Percentiles rank a stretch among this genome's conserved stretches.
These are phyloP conservation scores for Tetheella fluctuosa DNA, from an alignment of 2,888 invertebrate species.

Conservation along the genomic window DNA sequence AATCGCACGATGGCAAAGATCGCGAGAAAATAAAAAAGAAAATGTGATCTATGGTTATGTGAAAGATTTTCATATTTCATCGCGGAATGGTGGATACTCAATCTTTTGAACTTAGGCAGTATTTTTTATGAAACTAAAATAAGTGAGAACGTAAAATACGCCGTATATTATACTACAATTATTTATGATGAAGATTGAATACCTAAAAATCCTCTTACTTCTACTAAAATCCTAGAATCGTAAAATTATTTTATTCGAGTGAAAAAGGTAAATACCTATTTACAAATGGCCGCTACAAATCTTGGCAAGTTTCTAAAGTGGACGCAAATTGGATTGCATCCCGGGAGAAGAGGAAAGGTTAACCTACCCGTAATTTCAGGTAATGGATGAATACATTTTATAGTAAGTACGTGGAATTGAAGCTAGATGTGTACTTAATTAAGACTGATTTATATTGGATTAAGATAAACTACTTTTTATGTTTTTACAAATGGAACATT, in stretches of 20 bases:
- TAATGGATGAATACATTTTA: constrained; percentile 3
- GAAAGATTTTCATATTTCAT: no score
- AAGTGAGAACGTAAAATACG: no score
- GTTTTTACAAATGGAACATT: no score
- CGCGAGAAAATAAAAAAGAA: neutral
- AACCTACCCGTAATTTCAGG: constrained; percentile 1
- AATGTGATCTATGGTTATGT: neutral
- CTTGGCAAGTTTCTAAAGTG: constrained; percentile 26
- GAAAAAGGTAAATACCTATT: constrained; percentile 12
- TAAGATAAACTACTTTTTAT: no score
- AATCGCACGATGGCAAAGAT: neutral
- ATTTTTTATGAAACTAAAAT: no score
- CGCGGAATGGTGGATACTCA: no score
- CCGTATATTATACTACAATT: no score
- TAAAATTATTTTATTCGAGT: neutral
- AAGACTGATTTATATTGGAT: neutral
- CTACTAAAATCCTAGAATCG: no score
- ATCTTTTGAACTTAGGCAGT: no score
- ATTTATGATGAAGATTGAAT: no score
- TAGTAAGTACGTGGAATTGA: neutral
- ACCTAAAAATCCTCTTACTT: no score
- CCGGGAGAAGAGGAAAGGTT: constrained; percentile 10
- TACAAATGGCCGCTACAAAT: constrained; percentile 24
- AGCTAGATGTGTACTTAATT: neutral
- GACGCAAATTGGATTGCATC: constrained; percentile 33